These are phyloP conservation scores for Malurus leucopterus DNA, from an alignment of 2,797 vertebrate species.

Conservation along the genomic window DNA sequence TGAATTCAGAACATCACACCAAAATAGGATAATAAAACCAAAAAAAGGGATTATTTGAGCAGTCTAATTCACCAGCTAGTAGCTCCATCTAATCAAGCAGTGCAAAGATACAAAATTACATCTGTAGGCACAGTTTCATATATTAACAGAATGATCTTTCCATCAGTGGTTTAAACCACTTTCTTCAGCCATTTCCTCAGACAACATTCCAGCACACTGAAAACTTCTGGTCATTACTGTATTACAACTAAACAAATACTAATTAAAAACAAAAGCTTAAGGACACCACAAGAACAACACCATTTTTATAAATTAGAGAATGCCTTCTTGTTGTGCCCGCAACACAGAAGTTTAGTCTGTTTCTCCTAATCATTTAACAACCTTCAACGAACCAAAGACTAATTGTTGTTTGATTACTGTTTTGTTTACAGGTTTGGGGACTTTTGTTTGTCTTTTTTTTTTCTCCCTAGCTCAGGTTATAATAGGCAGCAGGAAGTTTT, in stretches of 20 bases:
- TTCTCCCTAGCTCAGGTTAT: not conserved
- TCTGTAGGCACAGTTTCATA: not conserved
- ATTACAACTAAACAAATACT: not conserved
- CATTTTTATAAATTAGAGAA: not conserved
- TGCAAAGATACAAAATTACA: not conserved
- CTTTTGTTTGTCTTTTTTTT: not conserved
- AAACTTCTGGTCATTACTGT: not conserved
- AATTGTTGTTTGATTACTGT: not conserved
- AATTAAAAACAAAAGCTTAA: not conserved
- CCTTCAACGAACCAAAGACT: not conserved
- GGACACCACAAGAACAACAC: not conserved
- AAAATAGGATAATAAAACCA: not conserved
- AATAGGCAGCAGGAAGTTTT: not conserved
- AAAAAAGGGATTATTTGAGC: not conserved
- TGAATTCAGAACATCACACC: not conserved
- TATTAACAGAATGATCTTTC: not conserved
- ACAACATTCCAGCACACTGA: not conserved
- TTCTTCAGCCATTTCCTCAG: not conserved
- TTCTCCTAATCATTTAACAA: not conserved
- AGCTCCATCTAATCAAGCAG: not conserved
- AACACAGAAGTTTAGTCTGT: rapidly evolving
- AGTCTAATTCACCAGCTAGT: not conserved
- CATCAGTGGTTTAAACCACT: not conserved
- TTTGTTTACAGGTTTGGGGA: not conserved
- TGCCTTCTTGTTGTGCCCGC: not conserved